Conservation (phyloP, 1,140 invertebrate genomes). For the Drosophila chauvacae region DNA sequence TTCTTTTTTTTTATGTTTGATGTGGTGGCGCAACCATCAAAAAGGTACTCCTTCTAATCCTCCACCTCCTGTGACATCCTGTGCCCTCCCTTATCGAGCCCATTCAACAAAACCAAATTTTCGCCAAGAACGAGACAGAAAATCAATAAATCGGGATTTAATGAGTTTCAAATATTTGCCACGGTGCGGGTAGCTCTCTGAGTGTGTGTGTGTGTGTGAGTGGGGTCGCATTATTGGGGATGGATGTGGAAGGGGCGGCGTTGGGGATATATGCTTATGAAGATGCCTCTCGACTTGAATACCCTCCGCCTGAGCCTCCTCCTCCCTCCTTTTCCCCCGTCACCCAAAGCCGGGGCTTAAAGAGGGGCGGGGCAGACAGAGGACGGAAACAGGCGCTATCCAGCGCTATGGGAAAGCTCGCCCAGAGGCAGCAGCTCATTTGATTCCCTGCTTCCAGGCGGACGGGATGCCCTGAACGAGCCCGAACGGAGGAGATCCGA, state of each 20-base stretch:
- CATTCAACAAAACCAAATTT: slow-evolving; percentile 28
- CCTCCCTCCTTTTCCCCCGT: background rate
- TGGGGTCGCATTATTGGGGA: slow-evolving; percentile 28
- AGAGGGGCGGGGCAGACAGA: background rate
- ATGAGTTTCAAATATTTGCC: slow-evolving; percentile 78
- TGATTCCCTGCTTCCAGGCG: slow-evolving; percentile 35
- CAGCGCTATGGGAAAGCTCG: slow-evolving; percentile 1
- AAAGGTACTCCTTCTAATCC: background rate
- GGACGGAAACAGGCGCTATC: background rate
- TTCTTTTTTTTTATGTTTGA: slow-evolving; percentile 7
- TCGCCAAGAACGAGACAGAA: slow-evolving; percentile 55
- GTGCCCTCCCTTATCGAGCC: slow-evolving; percentile 9
- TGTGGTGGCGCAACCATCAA: background rate
- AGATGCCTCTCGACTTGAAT: slow-evolving; percentile 37
- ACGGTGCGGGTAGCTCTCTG: slow-evolving; percentile 1
- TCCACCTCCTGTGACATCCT: background rate
- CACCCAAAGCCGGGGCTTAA: slow-evolving; percentile 33
- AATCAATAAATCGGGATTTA: slow-evolving; percentile 77
- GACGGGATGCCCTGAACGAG: slow-evolving; percentile 31
- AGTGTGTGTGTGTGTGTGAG: background rate
- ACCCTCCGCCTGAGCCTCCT: background rate
- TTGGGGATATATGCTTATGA: slow-evolving; percentile 18
- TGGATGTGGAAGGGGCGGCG: background rate
- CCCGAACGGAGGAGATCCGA: slow-evolving; percentile 8
- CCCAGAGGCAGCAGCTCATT: slow-evolving; percentile 13